Evolutionary conservation across 2,113 vertebrate species (phyloP).

Genomic region (Promerops cafer): DNA sequence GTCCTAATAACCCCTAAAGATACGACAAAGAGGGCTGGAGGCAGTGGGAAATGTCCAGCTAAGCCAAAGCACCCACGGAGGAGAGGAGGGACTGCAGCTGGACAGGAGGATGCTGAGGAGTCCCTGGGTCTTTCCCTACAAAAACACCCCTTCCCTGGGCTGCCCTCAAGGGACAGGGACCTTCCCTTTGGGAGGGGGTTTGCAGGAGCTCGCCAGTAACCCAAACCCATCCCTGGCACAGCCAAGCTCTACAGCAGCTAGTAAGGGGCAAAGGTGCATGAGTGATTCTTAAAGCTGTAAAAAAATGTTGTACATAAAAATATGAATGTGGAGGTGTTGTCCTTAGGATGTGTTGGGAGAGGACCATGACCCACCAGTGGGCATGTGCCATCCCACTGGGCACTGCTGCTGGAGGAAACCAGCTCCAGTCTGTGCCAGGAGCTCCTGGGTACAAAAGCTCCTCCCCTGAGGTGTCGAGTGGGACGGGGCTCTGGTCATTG

Average conservation of each 20-base stretch:
- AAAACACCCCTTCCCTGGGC: background rate
- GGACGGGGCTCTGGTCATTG: background rate
- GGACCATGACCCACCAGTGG: background rate
- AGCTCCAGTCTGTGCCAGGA: background rate
- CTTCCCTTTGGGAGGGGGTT: background rate
- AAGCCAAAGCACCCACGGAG: background rate
- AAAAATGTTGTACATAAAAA: background rate
- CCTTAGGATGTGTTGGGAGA: background rate
- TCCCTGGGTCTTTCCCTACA: background rate
- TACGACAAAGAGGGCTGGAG: background rate
- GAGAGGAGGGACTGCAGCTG: background rate
- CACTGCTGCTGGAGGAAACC: background rate
- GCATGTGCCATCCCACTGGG: background rate
- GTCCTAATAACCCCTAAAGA: background rate
- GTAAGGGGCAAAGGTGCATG: background rate
- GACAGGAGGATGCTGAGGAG: background rate
- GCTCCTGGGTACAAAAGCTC: background rate
- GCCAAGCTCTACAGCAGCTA: background rate
- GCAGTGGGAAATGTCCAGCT: background rate
- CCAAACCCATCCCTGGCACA: background rate
- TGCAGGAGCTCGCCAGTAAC: background rate
- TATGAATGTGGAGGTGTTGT: background rate
- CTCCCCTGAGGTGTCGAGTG: fast-evolving
- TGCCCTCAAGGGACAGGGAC: background rate
- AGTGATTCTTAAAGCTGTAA: background rate